Percentiles rank a stretch among this genome's conserved stretches.
Evolutionary conservation across 1,140 invertebrate genomes (phyloP).

Genomic region (Pseudomyrmex flavicornis): DNA sequence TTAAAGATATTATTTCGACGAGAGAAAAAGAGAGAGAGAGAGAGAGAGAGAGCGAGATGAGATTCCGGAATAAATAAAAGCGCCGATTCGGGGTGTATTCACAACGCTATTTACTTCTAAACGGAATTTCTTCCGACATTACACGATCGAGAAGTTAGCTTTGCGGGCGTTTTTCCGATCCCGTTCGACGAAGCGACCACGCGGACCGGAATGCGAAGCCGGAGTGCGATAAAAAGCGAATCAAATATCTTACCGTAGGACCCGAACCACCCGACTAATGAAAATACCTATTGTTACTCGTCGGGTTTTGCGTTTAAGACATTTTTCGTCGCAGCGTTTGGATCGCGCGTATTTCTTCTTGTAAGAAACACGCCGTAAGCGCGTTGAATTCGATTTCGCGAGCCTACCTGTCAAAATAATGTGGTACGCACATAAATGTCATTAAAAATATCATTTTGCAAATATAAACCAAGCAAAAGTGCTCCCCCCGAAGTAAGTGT

Average conservation of each 20-base stretch:
- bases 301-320: slow-evolving; percentile 66
- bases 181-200: slow-evolving; percentile 54
- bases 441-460: background rate
- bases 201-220: slow-evolving; percentile 65
- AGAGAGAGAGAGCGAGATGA: slow-evolving; percentile 11
- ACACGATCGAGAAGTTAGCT: slow-evolving; percentile 64
- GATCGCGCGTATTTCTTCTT: slow-evolving; percentile 55
- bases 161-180: slow-evolving; percentile 67
- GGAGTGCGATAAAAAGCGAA: slow-evolving; percentile 72
- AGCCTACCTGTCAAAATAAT: background rate
- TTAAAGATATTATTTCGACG: too few relatives aligned
- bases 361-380: background rate
- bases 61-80: slow-evolving; percentile 64
- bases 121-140: slow-evolving; percentile 70
- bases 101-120: slow-evolving; percentile 69
- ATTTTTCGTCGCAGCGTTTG: slow-evolving; percentile 65
- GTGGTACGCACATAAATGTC: background rate
- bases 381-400: background rate
- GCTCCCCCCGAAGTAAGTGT: too few relatives aligned
- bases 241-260: slow-evolving; percentile 72
- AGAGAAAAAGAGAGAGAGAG: too few relatives aligned
- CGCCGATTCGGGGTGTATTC: slow-evolving; percentile 60
- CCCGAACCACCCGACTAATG: slow-evolving; percentile 68
- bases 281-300: slow-evolving; percentile 75
- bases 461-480: background rate